Evolutionary conservation across 2,888 invertebrate species (phyloP), one percentile per base, ranked within the genome.

Genomic region (Micoletzkya japonica): DNA sequence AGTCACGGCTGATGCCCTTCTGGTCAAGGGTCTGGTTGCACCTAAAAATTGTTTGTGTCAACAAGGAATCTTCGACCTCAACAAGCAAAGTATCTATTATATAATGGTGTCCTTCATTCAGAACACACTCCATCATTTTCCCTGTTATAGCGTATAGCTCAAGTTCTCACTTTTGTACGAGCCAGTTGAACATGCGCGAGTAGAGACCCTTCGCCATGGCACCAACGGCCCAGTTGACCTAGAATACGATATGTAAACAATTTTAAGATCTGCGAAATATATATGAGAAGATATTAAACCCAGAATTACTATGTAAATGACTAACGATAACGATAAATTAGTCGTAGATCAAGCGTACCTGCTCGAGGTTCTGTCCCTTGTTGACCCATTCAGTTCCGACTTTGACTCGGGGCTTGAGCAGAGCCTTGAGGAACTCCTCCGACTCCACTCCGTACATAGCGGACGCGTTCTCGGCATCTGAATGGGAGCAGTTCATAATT

Each of bases 1-100:
- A 93, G 88, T 95, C 94, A 88, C 96, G 92, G 90, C 95, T 95
- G 89, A 95, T 94, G 89, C 96, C 86, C 79, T 88, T 76, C 73
- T 82, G 81, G 66, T 83, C 87, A 74, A 88, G 82, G 44, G 88
- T 86, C 71, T 84, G 82, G 80, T 88, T 88, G 70, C 88, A 85
- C 32, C 73, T 56, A 32, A 28, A 44, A 44, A 44, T 44, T 44
- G 14, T 44, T 44, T 44, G 49, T 44, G 14, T 44, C 49, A 44
- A 44, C 49, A n/a, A 44, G 49, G n/a, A 44, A 44, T 17, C n/a
- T n/a, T n/a, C n/a, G n/a, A n/a, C n/a, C n/a, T n/a, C n/a, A n/a
- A n/a, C n/a, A n/a, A n/a, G n/a, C n/a, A n/a, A n/a, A n/a, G n/a
- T n/a, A n/a, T n/a, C n/a, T n/a, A n/a, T n/a, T n/a, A n/a, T n/a